phyloP scores from a whole-genome alignment of 2,113 vertebrate genomes.

The Zapornia atra region DNA sequence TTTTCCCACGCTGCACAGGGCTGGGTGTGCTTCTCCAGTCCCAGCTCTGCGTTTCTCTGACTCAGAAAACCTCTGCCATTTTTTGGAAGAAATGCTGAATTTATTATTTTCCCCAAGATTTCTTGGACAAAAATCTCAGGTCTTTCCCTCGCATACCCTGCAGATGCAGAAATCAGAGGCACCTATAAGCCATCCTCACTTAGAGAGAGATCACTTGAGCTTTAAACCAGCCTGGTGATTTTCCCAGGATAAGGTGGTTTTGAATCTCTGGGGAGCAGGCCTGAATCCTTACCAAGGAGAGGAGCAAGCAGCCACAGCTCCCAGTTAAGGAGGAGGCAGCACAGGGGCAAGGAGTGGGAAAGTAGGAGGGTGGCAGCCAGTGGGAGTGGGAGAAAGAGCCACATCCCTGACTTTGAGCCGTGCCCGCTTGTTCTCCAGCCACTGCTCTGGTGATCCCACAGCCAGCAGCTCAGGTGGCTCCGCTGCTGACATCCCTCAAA shows the following conservation, averaged over 20 bases:
- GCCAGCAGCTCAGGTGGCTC: not conserved
- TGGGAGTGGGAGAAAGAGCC: accelerated
- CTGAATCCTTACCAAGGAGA: not conserved
- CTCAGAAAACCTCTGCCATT: not conserved
- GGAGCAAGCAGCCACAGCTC: not conserved
- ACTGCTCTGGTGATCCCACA: too few relatives aligned
- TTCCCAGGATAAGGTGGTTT: not conserved
- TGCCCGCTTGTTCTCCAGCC: not conserved
- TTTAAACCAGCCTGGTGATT: not conserved
- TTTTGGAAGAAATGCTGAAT: not conserved
- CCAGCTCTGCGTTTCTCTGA: not conserved
- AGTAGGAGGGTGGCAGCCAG: not conserved
- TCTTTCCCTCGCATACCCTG: accelerated
- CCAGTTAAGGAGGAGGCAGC: not conserved
- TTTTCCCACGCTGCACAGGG: not conserved
- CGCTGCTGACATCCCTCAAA: not conserved
- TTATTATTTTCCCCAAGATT: not conserved
- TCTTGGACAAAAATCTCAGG: not conserved
- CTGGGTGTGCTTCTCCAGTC: not conserved
- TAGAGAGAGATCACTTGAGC: not conserved
- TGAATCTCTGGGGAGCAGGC: not conserved
- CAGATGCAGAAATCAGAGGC: not conserved
- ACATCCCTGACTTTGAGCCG: accelerated
- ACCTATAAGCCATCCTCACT: not conserved
- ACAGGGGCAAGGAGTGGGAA: not conserved